A percentile compares a stretch with the other conserved stretches of the same genome.
phyloP scores from a whole-genome alignment of 37 sponge, comb jelly and placozoan species.

The Axinella damicornis region DNA sequence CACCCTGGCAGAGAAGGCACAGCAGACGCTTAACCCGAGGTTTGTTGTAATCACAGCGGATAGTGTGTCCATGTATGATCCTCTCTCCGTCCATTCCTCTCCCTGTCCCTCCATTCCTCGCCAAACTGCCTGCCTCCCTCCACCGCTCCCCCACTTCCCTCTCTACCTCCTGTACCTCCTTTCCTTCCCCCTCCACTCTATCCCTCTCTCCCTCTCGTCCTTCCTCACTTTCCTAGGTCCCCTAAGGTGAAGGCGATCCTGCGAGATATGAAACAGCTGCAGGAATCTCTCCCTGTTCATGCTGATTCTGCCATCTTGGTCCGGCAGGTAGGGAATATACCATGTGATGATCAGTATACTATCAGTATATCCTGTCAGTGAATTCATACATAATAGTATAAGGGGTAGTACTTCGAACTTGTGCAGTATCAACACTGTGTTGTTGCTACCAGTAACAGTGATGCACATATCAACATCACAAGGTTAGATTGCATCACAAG shows the following conservation, averaged over 20 bases:
- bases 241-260: slow-evolving; percentile 80
- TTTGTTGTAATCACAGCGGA: background rate
- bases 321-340: slow-evolving; percentile 59
- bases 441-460: no score
- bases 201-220: background rate
- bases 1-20: slow-evolving; percentile 38
- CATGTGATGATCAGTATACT: no score
- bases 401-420: no score
- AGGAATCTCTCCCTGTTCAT: slow-evolving; percentile 77
- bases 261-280: slow-evolving; percentile 78
- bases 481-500: no score
- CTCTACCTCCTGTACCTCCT: background rate
- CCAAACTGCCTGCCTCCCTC: background rate
- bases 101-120: background rate
- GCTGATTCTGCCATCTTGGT: slow-evolving; percentile 87
- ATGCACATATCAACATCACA: no score
- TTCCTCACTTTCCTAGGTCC: slow-evolving; percentile 45
- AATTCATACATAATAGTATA: no score
- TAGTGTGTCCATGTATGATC: no score
- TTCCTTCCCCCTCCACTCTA: slow-evolving; percentile 3
- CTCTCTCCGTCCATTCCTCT: background rate
- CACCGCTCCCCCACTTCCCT: background rate
- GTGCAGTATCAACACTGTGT: no score
- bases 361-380: no score
- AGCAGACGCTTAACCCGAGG: slow-evolving; percentile 61